Conservation (phyloP, 2,113 vertebrate genomes). For the Cettia cetti region DNA sequence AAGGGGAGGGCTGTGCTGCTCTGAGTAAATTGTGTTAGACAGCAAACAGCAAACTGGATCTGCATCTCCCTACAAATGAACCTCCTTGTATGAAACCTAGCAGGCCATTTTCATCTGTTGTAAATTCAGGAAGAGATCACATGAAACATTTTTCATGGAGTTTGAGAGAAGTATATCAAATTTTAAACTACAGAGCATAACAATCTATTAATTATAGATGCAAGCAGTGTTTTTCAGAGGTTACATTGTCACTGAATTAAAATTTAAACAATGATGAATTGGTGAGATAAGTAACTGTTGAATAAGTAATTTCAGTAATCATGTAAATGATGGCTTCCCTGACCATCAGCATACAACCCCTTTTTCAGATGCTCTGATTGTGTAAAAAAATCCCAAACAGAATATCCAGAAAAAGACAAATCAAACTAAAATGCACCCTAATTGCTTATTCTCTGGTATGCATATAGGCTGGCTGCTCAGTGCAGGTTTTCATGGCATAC, state of each 20-base stretch:
- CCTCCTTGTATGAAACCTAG: not conserved
- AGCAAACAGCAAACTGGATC: constrained; percentile 20
- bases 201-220: constrained; percentile 26
- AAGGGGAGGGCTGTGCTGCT: not conserved
- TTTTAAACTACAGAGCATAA: not conserved
- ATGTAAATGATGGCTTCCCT: not conserved
- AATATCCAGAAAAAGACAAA: not conserved
- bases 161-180: not conserved
- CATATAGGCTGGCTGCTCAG: not conserved
- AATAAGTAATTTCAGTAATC: constrained; percentile 25
- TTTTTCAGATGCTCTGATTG: not conserved
- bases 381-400: not conserved
- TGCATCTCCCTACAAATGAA: constrained; percentile 7
- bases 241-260: constrained; percentile 40
- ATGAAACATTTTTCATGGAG: not conserved
- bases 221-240: not conserved
- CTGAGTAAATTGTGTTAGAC: constrained; percentile 27
- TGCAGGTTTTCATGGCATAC: not conserved
- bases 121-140: not conserved
- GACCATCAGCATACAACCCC: not conserved
- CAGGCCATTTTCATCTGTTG: not conserved
- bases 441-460: not conserved
- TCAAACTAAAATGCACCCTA: not conserved
- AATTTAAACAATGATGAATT: constrained; percentile 36
- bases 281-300: not conserved